Evolutionary conservation across 2,888 invertebrate species (phyloP).

Genomic region (Tetrapedia diversipes): DNA sequence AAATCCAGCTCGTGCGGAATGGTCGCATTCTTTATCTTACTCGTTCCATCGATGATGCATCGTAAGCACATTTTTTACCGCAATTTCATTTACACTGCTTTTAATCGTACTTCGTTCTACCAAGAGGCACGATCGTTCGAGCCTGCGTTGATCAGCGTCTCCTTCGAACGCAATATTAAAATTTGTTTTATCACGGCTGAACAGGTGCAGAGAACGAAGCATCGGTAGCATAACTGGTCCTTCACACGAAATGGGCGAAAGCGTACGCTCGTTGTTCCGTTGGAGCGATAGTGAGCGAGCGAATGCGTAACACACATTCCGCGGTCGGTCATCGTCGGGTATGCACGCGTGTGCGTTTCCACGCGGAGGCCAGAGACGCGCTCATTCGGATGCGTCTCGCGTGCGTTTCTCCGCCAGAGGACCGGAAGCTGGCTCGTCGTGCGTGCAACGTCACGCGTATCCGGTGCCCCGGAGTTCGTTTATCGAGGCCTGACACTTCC

Average conservation of each 20-base stretch:
- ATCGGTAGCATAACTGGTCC: no score
- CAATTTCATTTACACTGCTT: no score
- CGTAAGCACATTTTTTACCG: background rate
- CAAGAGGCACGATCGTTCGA: no score
- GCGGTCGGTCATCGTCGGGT: background rate
- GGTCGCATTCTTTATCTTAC: no score
- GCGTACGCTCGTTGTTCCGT: slow-evolving; percentile 17
- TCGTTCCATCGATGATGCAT: background rate
- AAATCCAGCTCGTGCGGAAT: background rate
- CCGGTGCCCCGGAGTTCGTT: slow-evolving; percentile 74
- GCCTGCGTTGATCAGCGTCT: no score
- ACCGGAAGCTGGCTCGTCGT: slow-evolving; percentile 81
- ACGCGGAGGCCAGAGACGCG: slow-evolving; percentile 29
- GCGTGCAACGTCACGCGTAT: slow-evolving; percentile 81
- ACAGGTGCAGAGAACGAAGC: no score
- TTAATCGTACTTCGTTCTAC: no score
- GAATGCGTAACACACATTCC: slow-evolving; percentile 55
- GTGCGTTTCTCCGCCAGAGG: slow-evolving; percentile 73
- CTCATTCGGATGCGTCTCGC: slow-evolving; percentile 82
- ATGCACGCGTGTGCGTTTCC: slow-evolving; percentile 6
- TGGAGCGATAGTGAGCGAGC: slow-evolving; percentile 50
- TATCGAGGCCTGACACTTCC: slow-evolving; percentile 66
- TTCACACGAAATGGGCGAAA: slow-evolving; percentile 30
- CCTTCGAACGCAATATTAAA: no score
- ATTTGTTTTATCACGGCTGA: no score